Conservation (phyloP, 1,140 invertebrate genomes). For the Babylonia areolata region DNA sequence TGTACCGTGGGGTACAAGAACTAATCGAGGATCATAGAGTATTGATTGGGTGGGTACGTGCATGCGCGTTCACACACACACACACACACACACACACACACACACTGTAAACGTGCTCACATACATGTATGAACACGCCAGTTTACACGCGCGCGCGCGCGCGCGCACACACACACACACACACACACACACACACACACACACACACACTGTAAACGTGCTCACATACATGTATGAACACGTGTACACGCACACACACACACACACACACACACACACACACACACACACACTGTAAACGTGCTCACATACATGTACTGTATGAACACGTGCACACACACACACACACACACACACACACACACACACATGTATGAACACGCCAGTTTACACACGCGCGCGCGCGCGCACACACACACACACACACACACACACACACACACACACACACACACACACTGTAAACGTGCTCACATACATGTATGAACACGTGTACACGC, state of each 20-base stretch:
- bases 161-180: not conserved
- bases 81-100: too few species aligned
- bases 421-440: conserved; percentile 18
- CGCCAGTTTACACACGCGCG: not conserved
- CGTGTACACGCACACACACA: not conserved
- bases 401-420: not conserved
- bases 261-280: not conserved
- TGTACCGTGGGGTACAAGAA: too few species aligned
- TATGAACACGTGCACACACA: not conserved
- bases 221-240: not conserved
- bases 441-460: not conserved
- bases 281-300: not conserved
- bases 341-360: not conserved
- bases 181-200: not conserved
- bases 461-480: not conserved
- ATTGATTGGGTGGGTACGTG: too few species aligned
- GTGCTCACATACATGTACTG: not conserved
- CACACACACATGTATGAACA: not conserved
- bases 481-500: too few species aligned
- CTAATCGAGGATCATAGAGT: too few species aligned
- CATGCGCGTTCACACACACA: too few species aligned
- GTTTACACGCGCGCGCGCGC: not conserved
- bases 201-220: too few species aligned
- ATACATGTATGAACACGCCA: too few species aligned
- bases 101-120: too few species aligned